Evolutionary conservation across 2,888 invertebrate species (phyloP), one percentile per base, ranked within the genome.

Genomic region (Serripes groenlandicus): DNA sequence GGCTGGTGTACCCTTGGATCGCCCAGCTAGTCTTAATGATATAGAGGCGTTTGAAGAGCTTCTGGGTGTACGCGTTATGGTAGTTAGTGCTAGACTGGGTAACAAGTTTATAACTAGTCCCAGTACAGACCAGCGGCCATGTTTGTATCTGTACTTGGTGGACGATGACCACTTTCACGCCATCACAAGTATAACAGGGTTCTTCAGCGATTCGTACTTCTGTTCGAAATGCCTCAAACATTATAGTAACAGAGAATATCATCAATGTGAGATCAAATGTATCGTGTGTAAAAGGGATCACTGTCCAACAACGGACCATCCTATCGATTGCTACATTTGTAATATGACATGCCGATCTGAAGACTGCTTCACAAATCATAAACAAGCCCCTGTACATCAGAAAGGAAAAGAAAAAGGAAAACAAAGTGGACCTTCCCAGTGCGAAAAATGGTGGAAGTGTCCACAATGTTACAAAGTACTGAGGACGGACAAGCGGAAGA

Each of bases 141-240:
- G 69, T 62, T 68, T 79, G 1, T 79, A 78, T 70, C 34, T 83
- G 5, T 83, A n/a, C n/a, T 60, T 78, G n/a, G 69, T 76, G 42
- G 73, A 75, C 26, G 75, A 73, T 30, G 42, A 73, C 28, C 76
- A 79, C n/a, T 78, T 82, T 52, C 42, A 82, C 35, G 62, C 69
- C 37, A 64, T 79, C 11, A 72, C 26, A n/a, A 66, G 49, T 21
- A 70, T 75, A 21, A 62, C 73, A 1, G 76, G 68, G 21, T 77
- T 73, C 62, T 81, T 81, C 62, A 69, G 58, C 32, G 66, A 35
- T 18, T 28, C 21, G 23, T 69, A 75, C 42, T 78, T 78, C 42
- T 78, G 78, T 30, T 11, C 30, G 15, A 35, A 35, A 11, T 73
- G 58, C 42, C 60, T 72, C 18, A 54, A 73, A 56, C 78, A 78